A percentile compares a stretch with the other conserved stretches of the same genome.
These are phyloP conservation scores for Lethenteron reissneri DNA, from an alignment of 2,113 vertebrate species.

Conservation along the genomic window DNA sequence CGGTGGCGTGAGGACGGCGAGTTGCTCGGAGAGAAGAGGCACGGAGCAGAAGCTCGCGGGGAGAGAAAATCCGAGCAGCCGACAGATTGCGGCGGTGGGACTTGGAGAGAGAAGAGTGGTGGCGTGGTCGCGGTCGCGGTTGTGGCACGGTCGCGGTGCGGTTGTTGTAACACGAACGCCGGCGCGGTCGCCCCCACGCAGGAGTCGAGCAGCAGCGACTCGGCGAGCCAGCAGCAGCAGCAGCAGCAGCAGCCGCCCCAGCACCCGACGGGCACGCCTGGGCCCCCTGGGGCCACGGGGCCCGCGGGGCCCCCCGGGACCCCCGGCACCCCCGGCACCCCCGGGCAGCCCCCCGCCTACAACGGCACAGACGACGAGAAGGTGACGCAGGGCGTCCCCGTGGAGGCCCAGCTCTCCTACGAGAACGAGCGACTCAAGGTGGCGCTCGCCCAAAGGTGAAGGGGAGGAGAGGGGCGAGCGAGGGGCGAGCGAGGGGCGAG, in stretches of 20 bases:
- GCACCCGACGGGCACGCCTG: slow-evolving; percentile 20
- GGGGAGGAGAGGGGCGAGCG: slow-evolving; percentile 14
- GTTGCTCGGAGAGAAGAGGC: too few species aligned
- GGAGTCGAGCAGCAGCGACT: slow-evolving; percentile 20
- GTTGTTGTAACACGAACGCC: not conserved
- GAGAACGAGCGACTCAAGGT: slow-evolving; percentile 81
- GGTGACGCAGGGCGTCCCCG: slow-evolving; percentile 70
- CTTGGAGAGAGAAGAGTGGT: too few species aligned
- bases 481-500: slow-evolving; percentile 17
- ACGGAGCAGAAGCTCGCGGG: too few species aligned
- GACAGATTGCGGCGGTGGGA: too few species aligned
- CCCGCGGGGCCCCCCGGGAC: slow-evolving; percentile 44
- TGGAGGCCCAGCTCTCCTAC: slow-evolving; percentile 47
- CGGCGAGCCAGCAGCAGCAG: slow-evolving; percentile 22
- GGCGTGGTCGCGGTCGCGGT: too few species aligned
- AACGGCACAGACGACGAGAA: slow-evolving; percentile 80
- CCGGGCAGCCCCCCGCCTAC: slow-evolving; percentile 53
- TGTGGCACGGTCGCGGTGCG: too few species aligned
- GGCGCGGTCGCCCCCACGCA: slow-evolving; percentile 16
- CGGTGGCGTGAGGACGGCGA: too few species aligned
- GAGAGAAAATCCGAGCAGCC: too few species aligned
- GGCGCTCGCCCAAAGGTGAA: slow-evolving; percentile 87
- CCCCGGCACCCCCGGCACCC: slow-evolving; percentile 32
- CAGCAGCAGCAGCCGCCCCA: slow-evolving; percentile 23
- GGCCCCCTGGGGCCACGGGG: slow-evolving; percentile 28